phyloP scores from a whole-genome alignment of 2,797 vertebrate species.

The Hydrophis major region DNA sequence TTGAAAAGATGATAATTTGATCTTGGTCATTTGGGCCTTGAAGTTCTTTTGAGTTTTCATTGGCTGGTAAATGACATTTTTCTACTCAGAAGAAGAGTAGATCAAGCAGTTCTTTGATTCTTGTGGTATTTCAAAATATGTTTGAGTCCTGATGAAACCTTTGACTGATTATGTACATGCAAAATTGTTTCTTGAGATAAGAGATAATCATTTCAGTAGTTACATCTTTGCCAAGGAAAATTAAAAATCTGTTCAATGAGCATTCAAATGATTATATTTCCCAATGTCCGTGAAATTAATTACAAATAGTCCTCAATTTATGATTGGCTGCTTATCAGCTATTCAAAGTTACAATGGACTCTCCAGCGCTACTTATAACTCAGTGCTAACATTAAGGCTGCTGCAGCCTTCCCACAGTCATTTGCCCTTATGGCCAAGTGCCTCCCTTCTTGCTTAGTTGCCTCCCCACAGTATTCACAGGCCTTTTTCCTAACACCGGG shows the following conservation, averaged over 20 bases:
- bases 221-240: not conserved
- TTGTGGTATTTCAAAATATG: not conserved
- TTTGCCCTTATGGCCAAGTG: not conserved
- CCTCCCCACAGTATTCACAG: not conserved
- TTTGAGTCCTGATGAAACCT: not conserved
- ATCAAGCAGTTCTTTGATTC: not conserved
- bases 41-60: not conserved
- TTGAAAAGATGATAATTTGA: not conserved
- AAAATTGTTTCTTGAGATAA: not conserved
- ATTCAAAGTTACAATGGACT: not conserved
- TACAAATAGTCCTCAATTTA: not conserved
- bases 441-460: not conserved
- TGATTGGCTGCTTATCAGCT: not conserved
- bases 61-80: not conserved
- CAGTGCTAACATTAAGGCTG: not conserved
- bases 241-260: not conserved
- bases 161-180: not conserved
- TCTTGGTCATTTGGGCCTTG: not conserved
- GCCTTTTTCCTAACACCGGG: not conserved
- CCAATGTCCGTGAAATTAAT: not conserved
- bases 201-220: not conserved
- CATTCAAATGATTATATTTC: not conserved
- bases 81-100: not conserved
- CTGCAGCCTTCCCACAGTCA: not conserved
- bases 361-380: not conserved